A percentile compares a stretch with the other conserved stretches of the same genome.
phyloP scores from a whole-genome alignment of 2,888 invertebrate species.

The Drosophila diplacantha region DNA sequence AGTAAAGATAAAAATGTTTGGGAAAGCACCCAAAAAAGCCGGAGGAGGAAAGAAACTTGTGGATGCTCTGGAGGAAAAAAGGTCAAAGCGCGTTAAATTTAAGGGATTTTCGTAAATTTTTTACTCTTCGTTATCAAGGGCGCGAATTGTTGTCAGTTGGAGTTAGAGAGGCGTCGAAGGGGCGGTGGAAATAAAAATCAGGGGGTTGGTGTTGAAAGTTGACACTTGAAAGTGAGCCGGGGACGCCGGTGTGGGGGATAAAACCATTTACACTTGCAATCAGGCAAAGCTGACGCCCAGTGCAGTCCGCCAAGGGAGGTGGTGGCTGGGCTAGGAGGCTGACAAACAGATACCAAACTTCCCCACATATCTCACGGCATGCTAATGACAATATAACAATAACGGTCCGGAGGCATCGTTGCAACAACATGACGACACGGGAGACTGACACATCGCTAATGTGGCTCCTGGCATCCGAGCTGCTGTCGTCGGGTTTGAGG shows the following conservation, averaged over 20 bases:
- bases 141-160: slow-evolving; percentile 30
- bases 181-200: slow-evolving; percentile 11
- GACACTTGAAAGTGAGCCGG: slow-evolving; percentile 59
- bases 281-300: slow-evolving; percentile 58
- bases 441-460: slow-evolving; percentile 56
- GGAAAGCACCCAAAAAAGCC: slow-evolving; percentile 29
- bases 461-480: slow-evolving; percentile 29
- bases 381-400: slow-evolving; percentile 68
- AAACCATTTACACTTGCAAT: slow-evolving; percentile 47
- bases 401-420: slow-evolving; percentile 51
- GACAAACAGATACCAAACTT: slow-evolving; percentile 7
- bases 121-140: slow-evolving; percentile 28
- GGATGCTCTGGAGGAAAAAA: slow-evolving; percentile 54
- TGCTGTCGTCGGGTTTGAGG: slow-evolving; percentile 29
- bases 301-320: slow-evolving; percentile 41
- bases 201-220: slow-evolving; percentile 67
- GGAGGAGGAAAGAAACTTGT: slow-evolving; percentile 53
- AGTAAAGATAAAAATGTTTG: slow-evolving; percentile 55
- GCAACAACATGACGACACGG: slow-evolving; percentile 57
- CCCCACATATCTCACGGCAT: slow-evolving; percentile 16
- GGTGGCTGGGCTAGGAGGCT: not conserved
- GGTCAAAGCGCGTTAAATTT: slow-evolving; percentile 67
- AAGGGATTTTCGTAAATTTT: slow-evolving; percentile 57
- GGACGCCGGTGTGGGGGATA: not conserved
- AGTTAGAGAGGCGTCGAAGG: not conserved